These are phyloP conservation scores for Ericerus pela DNA, from an alignment of 1,140 invertebrate species.

Conservation along the genomic window DNA sequence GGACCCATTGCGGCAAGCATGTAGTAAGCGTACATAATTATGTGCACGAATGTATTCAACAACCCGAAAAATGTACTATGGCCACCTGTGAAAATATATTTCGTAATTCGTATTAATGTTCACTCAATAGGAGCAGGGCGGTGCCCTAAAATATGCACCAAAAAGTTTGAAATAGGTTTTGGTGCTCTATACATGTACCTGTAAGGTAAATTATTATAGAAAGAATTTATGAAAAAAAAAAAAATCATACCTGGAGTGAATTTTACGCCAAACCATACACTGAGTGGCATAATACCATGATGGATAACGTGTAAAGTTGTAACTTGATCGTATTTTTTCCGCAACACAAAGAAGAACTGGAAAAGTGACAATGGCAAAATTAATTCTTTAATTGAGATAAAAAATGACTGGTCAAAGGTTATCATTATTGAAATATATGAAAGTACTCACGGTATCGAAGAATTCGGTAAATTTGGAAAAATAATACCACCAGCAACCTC, in stretches of 20 bases:
- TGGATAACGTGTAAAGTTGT: conserved; percentile 89
- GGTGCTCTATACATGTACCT: no score
- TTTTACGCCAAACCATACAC: conserved; percentile 91
- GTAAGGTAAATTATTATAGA: no score
- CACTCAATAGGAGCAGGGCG: no score
- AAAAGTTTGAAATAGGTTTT: no score
- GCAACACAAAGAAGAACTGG: conserved; percentile 69
- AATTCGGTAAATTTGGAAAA: conserved; percentile 93
- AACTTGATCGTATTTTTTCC: conserved; percentile 86
- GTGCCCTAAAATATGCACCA: no score
- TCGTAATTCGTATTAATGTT: background rate
- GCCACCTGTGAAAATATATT: conserved; percentile 40
- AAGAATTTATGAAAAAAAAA: conserved; percentile 1
- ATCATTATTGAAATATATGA: conserved; percentile 5
- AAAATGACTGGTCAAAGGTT: background rate
- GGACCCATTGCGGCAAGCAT: conserved; percentile 72
- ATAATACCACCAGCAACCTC: conserved; percentile 93
- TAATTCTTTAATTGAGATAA: background rate
- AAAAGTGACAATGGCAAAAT: conserved; percentile 15
- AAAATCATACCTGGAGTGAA: conserved; percentile 58
- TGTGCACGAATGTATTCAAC: conserved; percentile 76
- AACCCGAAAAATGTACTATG: conserved; percentile 65
- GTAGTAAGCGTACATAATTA: conserved; percentile 86
- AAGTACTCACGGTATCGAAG: conserved; percentile 75
- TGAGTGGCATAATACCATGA: conserved; percentile 91